Percentiles rank a stretch among this genome's conserved stretches.
phyloP scores from a whole-genome alignment of 2,113 vertebrate species.

The Sialia sialis region DNA sequence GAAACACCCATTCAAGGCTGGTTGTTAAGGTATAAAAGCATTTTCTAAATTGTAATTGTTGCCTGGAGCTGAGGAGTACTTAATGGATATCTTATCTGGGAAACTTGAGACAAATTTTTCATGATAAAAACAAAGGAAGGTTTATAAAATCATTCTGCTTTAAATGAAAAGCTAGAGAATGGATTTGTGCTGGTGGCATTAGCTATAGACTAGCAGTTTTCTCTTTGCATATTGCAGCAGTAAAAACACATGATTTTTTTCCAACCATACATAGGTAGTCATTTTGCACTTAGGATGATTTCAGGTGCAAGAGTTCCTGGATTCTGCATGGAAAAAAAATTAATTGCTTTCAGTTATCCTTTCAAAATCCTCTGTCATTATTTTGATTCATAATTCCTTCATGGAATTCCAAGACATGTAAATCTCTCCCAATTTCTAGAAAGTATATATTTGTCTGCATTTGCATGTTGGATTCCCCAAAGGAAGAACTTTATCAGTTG shows the following conservation, averaged over 20 bases:
- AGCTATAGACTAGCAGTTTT: not conserved
- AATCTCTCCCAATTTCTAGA: not conserved
- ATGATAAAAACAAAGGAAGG: not conserved
- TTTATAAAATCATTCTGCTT: not conserved
- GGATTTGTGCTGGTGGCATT: not conserved
- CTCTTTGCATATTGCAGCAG: not conserved
- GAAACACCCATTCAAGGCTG: not conserved
- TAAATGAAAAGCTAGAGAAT: not conserved
- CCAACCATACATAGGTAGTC: not conserved
- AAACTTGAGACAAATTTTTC: not conserved
- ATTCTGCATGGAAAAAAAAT: not conserved
- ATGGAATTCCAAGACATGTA: not conserved
- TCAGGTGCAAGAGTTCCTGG: not conserved
- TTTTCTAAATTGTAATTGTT: constrained; percentile 30
- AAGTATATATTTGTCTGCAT: not conserved
- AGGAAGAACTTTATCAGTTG: not conserved
- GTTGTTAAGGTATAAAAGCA: not conserved
- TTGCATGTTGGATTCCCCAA: not conserved
- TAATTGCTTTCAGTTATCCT: not conserved
- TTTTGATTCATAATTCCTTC: not conserved
- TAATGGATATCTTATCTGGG: not conserved
- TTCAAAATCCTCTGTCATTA: not conserved
- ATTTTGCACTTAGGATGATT: not conserved
- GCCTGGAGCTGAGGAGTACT: not conserved
- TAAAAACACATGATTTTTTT: not conserved